Evolutionary conservation across 2,888 invertebrate species (phyloP), one percentile per base, ranked within the genome.

Genomic region (Pristionchus fissidentatus): DNA sequence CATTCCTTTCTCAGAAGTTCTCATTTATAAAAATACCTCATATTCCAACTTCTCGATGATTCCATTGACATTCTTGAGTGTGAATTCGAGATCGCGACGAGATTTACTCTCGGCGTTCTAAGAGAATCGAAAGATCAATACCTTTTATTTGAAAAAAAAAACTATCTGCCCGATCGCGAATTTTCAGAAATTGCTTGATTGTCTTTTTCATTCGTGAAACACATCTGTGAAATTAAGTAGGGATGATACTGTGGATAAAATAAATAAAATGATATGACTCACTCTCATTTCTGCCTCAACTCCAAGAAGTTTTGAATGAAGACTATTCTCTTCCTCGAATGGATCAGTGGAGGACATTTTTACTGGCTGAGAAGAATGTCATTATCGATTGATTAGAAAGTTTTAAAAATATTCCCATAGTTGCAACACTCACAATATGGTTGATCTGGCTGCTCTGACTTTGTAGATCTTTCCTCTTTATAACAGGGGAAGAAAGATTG

Each of bases 31-130:
- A 22, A 66, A 10, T 75, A 78, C 78, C 55, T 78, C 78, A 10
- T 22, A 22, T 35, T 78, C 78, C 38, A 78, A 29, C 35, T 78
- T 78, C 19, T 78, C 52, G 22, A 78, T 78, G 32, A 78, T 78
- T 29, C 29, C 32, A 22, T 78, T 49, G 10, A 78, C 78, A 32
- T 52, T 78, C 32, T 78, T 49, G 19, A 78, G 19, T 15, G 78
- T 78, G 19, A 38, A 49, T 26, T 49, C 52, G n/a, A 78, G 49
- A 41, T 78, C 41, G 7, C 75, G 41, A 32, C 66, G 19, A 4
- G 57, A 57, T 57, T 57, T 57, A 1, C 29, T 57, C 4, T 57
- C 57, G 8, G 57, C 57, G 57, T 57, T 29, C 57, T 57, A 26
- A n/a, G n/a, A 57, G 1, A 22, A 10, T 5, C 22, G n/a, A n/a